Evolutionary conservation across 2,888 invertebrate species (phyloP).

Genomic region (Idaea biselata): DNA sequence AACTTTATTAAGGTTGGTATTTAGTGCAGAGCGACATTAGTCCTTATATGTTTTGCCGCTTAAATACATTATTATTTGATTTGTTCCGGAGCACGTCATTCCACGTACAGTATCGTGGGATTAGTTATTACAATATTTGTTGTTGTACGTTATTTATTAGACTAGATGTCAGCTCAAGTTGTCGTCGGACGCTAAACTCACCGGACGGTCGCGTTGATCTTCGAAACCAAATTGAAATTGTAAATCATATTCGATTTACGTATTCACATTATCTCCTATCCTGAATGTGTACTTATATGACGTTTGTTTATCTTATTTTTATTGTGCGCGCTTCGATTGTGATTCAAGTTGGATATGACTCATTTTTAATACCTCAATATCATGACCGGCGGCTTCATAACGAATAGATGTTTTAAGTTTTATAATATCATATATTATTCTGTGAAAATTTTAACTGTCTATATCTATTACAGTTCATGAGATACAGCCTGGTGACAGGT

Average conservation of each 20-base stretch:
- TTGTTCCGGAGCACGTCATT: conserved; percentile 35
- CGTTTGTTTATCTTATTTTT: conserved; percentile 26
- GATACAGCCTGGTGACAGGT: too few relatives aligned
- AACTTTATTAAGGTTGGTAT: conserved; percentile 50
- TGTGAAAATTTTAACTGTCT: too few relatives aligned
- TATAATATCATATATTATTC: not conserved
- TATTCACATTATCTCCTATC: conserved; percentile 32
- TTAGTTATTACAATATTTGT: conserved; percentile 76
- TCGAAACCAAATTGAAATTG: conserved; percentile 46
- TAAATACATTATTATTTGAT: conserved; percentile 52
- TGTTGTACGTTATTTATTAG: conserved; percentile 72
- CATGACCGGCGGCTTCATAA: not conserved
- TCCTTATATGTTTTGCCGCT: conserved; percentile 42
- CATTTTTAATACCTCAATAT: conserved; percentile 5
- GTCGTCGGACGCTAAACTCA: conserved; percentile 43
- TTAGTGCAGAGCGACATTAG: conserved; percentile 45
- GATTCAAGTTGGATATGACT: conserved; percentile 10
- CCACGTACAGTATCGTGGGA: conserved; percentile 38
- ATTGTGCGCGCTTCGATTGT: conserved; percentile 16
- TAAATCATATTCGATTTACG: conserved; percentile 47
- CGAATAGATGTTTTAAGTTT: not conserved
- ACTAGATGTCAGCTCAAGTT: conserved; percentile 56
- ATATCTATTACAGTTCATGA: too few relatives aligned
- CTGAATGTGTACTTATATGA: conserved; percentile 24
- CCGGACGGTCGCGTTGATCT: conserved; percentile 57